A percentile compares a stretch with the other conserved stretches of the same genome.
Evolutionary conservation across 2,113 vertebrate genomes (phyloP).

Genomic region (Romanogobio albipinnatus): DNA sequence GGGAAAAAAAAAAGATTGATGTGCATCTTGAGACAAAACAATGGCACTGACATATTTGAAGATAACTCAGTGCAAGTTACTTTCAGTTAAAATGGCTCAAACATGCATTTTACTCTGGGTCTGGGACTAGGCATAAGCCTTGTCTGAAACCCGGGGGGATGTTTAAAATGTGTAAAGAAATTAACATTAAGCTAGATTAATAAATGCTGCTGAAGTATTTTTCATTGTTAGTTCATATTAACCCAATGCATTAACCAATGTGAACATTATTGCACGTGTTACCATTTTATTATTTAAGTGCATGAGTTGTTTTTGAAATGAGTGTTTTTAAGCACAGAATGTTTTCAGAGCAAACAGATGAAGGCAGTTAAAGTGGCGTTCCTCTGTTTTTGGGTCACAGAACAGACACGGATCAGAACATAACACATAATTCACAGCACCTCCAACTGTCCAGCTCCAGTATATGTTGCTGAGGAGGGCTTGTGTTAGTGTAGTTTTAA

Average conservation of each 20-base stretch:
- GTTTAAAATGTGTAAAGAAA: background rate
- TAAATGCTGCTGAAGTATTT: background rate
- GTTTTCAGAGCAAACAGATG: background rate
- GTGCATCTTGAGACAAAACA: no score
- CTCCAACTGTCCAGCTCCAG: background rate
- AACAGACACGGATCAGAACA: conserved; percentile 3
- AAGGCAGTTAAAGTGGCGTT: background rate
- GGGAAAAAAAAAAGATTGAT: no score
- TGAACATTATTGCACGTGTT: background rate
- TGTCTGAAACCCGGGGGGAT: no score
- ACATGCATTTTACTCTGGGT: no score
- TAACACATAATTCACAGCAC: conserved; percentile 14
- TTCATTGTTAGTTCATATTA: background rate
- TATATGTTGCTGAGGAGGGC: conserved; percentile 1
- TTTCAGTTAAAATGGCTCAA: no score
- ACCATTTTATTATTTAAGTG: background rate
- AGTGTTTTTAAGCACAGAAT: background rate
- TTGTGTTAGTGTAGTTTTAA: conserved; percentile 28
- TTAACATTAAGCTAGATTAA: background rate
- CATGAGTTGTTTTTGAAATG: background rate
- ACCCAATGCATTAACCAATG: background rate
- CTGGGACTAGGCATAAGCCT: no score
- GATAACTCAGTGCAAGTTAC: no score
- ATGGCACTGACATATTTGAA: no score
- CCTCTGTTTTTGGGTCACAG: background rate